phyloP scores from a whole-genome alignment of 2,888 invertebrate genomes.

The Callyntrura guangdongensis region DNA sequence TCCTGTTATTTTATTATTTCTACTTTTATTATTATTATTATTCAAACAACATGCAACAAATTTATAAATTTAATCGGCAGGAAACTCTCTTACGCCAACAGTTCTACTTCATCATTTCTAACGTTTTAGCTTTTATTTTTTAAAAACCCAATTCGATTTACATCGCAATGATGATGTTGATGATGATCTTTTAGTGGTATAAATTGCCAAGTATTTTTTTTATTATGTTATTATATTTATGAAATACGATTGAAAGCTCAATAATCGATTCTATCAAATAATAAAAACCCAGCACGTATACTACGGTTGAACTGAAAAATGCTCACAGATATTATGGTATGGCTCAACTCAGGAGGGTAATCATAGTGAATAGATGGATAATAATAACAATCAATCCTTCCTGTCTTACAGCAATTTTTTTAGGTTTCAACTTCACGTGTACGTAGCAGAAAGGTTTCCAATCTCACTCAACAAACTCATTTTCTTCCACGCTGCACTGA shows the following conservation, averaged over 20 bases:
- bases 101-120: conserved; percentile 35
- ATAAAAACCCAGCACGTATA: conserved; percentile 30
- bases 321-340: background rate
- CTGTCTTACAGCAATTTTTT: conserved; percentile 43
- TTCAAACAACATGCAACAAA: conserved; percentile 24
- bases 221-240: conserved; percentile 38
- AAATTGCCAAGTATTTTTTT: conserved; percentile 52
- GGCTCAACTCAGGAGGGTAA: conserved; percentile 45
- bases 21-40: conserved; percentile 32
- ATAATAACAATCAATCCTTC: conserved; percentile 71
- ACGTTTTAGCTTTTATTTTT: conserved; percentile 57
- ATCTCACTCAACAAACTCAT: conserved; percentile 56
- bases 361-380: conserved; percentile 66
- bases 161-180: conserved; percentile 7
- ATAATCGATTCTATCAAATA: conserved; percentile 46
- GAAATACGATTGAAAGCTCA: conserved; percentile 48
- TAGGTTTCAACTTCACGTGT: conserved; percentile 50
- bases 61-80: background rate
- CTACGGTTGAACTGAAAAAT: conserved; percentile 19
- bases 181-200: conserved; percentile 44
- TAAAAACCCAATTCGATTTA: conserved; percentile 57
- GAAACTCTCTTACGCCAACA: background rate
- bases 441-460: conserved; percentile 50
- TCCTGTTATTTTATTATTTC: background rate
- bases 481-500: conserved; percentile 50